Base-by-base conservation (phyloP, 1,140 invertebrate species). In the Periplaneta americana region DNA sequence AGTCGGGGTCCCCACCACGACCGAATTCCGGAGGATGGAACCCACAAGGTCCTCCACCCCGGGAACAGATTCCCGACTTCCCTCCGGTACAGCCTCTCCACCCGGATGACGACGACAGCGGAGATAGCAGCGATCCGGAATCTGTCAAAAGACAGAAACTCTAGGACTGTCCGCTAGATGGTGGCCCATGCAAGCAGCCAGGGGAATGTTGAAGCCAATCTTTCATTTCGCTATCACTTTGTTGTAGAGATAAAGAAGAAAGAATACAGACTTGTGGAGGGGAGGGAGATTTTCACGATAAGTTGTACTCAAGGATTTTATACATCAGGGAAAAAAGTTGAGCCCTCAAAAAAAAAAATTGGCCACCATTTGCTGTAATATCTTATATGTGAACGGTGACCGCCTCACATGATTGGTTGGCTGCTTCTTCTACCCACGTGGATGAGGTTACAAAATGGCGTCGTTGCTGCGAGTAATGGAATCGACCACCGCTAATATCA, bases 31-130 rank as follows among this genome's bases (percentile, higher is more conserved):
- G 85, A 32, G 83, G 85, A 35, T 85, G 85, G 85, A 85, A 85
- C 81, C 84, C 83, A 66, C 85, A 83, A 28, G 85, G 36, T 36
- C 81, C 75, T 18, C 80, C 74, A 39, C 83, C 84, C 17, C 82
- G 87, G 33, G 87, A 88, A 82, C 87, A 87, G 83, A 88, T 88
- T 80, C 87, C 87, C 5, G 87, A 88, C 84, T 88, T 88, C 84
- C 85, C 86, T 79, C 86, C 86, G 1, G 84, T 86, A 37, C 86
- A 87, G 81, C 86, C 86, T 2, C 84, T 86, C 66, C 86, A 85
- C 28, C 85, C 85, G 1, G 85, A 85, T 39, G 84, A 85, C 36
- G 85, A 86, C 34, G 86, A 86, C 83, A 85, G 84, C 81, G 85
- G 86, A 17, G 87, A 87, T 78, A 85, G 85, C 17, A 85, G 85